Percentiles rank a stretch among this genome's conserved stretches.
Conservation (phyloP, 2,797 vertebrate species). For the Premnoplex brunnescens region DNA sequence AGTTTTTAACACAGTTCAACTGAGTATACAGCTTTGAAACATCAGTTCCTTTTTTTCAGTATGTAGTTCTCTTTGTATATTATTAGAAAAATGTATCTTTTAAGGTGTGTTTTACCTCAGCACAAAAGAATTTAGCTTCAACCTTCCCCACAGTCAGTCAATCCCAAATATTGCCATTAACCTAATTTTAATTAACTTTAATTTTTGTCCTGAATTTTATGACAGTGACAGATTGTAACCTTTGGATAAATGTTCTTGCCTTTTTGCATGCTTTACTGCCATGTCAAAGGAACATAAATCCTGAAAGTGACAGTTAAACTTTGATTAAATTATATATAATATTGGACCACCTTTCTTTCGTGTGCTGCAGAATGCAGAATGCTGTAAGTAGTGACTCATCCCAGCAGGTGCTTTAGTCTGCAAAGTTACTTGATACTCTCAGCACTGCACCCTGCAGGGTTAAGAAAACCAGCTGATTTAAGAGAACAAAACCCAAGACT, state of each 20-base stretch:
- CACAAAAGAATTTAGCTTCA: not conserved
- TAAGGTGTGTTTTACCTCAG: not conserved
- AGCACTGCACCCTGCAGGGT: not conserved
- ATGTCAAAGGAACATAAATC: not conserved
- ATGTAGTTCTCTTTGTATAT: not conserved
- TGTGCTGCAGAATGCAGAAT: not conserved
- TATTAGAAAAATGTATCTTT: not conserved
- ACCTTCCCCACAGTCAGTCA: not conserved
- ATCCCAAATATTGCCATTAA: not conserved
- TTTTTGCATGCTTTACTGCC: not conserved
- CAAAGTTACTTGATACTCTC: not conserved
- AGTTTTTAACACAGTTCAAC: not conserved
- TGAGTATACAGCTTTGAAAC: not conserved
- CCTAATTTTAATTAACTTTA: not conserved
- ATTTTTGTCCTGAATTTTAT: not conserved
- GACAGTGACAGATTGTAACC: not conserved
- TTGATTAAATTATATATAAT: not conserved
- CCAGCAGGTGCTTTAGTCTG: not conserved
- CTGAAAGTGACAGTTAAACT: conserved; percentile 9
- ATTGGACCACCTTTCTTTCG: not conserved
- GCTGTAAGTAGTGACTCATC: not conserved
- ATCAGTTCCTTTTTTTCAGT: not conserved
- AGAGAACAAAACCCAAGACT: not conserved
- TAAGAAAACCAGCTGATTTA: not conserved
- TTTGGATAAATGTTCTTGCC: not conserved